Conservation (phyloP, 2,888 invertebrate species). For the Crioceris asparagi region DNA sequence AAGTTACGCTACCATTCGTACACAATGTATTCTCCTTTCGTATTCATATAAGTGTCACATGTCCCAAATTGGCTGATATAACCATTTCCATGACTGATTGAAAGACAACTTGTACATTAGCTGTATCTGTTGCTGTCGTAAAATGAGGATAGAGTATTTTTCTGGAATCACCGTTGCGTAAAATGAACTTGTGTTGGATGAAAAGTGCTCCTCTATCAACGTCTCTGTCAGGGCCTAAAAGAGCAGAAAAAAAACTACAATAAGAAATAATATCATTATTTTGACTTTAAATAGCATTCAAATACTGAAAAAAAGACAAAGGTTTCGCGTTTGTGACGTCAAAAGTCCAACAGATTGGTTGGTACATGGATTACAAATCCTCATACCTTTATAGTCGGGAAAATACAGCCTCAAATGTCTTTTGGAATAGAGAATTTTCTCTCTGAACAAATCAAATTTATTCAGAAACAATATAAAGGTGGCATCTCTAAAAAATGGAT, state of each 20-base stretch:
- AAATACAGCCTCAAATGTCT: constrained; percentile 50
- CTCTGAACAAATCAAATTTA: constrained; percentile 53
- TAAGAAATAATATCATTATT: too few species aligned
- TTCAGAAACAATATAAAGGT: constrained; percentile 54
- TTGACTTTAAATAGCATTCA: too few species aligned
- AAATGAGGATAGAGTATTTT: constrained; percentile 55
- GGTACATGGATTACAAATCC: too few species aligned
- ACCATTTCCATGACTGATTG: constrained; percentile 57
- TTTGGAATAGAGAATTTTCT: constrained; percentile 52
- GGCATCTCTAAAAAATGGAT: constrained; percentile 51
- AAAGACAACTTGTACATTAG: constrained; percentile 54
- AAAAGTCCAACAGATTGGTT: too few species aligned
- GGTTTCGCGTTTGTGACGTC: too few species aligned
- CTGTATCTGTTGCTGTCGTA: constrained; percentile 56
- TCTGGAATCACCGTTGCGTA: constrained; percentile 44
- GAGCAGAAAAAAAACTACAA: too few species aligned
- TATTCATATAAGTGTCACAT: constrained; percentile 46
- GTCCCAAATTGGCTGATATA: constrained; percentile 49
- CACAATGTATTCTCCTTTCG: too few species aligned
- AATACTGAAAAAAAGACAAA: too few species aligned
- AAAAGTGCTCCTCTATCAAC: constrained; percentile 52
- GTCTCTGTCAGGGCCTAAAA: constrained; percentile 48
- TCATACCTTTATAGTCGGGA: constrained; percentile 45
- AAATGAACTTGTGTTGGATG: constrained; percentile 50
- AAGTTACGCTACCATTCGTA: too few species aligned